A percentile compares a stretch with the other conserved stretches of the same genome.
Conservation (phyloP, 2,113 vertebrate genomes). For the Tachuris rubrigastra region DNA sequence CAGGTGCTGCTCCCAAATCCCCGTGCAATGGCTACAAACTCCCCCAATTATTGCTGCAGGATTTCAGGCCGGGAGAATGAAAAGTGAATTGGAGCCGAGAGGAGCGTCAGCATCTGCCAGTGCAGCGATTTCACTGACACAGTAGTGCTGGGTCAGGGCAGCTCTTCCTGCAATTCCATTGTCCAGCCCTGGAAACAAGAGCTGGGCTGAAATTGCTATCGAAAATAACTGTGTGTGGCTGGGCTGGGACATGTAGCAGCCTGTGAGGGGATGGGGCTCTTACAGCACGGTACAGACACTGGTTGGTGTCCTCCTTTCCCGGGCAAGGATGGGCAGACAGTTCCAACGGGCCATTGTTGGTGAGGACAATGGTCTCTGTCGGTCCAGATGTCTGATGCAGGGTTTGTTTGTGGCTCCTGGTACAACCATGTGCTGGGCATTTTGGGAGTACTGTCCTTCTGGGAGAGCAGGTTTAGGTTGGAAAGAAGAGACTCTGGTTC, state of each 20-base stretch:
- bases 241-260: neutral
- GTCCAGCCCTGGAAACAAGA: neutral
- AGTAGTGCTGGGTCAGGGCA: neutral
- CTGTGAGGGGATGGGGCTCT: neutral
- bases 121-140: neutral
- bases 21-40: neutral
- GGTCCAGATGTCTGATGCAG: rapidly evolving
- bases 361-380: neutral
- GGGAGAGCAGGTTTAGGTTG: too few species aligned
- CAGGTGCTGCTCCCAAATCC: conserved; percentile 30
- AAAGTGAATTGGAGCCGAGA: neutral
- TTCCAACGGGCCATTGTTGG: neutral
- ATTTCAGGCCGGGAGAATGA: neutral
- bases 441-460: too few species aligned
- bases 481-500: too few species aligned
- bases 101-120: neutral
- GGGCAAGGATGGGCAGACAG: neutral
- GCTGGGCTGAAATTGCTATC: neutral
- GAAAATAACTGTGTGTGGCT: neutral
- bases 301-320: neutral
- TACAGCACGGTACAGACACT: rapidly evolving
- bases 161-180: neutral
- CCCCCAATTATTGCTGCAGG: neutral
- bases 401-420: neutral
- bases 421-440: too few species aligned